A percentile compares a stretch with the other conserved stretches of the same genome.
Evolutionary conservation across 1,140 invertebrate genomes (phyloP).

Genomic region (Heliconius congener): DNA sequence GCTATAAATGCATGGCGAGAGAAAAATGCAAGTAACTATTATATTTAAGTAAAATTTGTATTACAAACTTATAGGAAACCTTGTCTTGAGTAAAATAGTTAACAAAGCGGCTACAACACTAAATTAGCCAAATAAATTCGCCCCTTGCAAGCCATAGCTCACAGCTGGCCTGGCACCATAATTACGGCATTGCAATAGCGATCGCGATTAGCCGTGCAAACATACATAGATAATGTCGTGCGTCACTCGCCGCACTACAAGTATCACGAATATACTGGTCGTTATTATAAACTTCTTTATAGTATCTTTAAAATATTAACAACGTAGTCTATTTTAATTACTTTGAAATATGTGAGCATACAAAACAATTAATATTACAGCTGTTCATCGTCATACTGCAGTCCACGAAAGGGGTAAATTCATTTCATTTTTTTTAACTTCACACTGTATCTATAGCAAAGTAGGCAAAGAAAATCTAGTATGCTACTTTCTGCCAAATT

Average conservation of each 20-base stretch:
- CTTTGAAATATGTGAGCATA: neutral
- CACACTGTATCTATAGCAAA: no score
- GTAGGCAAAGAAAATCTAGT: no score
- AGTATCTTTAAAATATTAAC: neutral
- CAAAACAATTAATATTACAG: neutral
- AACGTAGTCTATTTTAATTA: neutral
- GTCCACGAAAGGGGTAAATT: no score
- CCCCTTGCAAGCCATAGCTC: neutral
- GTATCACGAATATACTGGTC: neutral
- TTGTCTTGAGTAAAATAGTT: neutral
- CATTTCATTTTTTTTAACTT: no score
- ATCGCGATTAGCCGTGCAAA: constrained; percentile 21
- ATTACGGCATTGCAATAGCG: constrained; percentile 4
- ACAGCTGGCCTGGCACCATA: constrained; percentile 13
- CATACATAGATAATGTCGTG: constrained; percentile 13
- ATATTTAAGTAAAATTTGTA: neutral
- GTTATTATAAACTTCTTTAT: neutral
- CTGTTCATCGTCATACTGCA: neutral
- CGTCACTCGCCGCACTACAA: neutral
- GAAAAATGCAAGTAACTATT: no score
- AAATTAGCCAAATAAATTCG: neutral
- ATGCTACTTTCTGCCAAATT: no score
- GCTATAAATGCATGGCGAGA: no score
- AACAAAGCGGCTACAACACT: neutral
- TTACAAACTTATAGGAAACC: neutral